Conservation (phyloP, 53 echinoderm and acorn worm species). For the Echinarachnius parma region DNA sequence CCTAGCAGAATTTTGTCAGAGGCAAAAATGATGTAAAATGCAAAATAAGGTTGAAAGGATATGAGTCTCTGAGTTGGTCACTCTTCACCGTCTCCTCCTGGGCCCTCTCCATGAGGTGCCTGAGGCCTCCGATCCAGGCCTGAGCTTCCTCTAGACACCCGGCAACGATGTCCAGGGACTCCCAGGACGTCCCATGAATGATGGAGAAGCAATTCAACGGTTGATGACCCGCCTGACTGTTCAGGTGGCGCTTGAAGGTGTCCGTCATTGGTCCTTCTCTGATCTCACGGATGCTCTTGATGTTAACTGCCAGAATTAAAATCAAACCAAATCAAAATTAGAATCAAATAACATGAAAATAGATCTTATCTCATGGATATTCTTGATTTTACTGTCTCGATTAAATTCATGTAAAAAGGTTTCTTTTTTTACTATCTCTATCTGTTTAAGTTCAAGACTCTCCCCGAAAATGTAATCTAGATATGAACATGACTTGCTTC, state of each 20-base stretch:
- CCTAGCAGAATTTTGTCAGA: too few species aligned
- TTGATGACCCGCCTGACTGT: constrained; percentile 52
- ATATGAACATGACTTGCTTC: too few species aligned
- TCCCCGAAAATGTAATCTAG: too few species aligned
- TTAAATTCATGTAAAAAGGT: too few species aligned
- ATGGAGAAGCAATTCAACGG: constrained; percentile 77
- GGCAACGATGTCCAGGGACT: constrained; percentile 78
- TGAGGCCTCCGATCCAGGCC: constrained; percentile 77
- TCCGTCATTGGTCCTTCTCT: constrained; percentile 85
- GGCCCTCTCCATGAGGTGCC: constrained; percentile 71
- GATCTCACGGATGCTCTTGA: constrained; percentile 82
- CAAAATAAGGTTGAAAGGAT: constrained; percentile 66
- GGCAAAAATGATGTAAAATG: background rate
- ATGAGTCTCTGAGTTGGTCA: constrained; percentile 77
- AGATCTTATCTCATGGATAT: too few species aligned
- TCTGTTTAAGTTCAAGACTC: too few species aligned
- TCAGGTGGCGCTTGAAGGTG: constrained; percentile 67
- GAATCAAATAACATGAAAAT: too few species aligned
- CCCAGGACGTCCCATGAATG: constrained; percentile 89
- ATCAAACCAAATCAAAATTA: too few species aligned
- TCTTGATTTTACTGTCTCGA: too few species aligned
- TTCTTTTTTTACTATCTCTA: too few species aligned
- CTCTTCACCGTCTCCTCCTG: constrained; percentile 58
- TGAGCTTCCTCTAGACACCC: constrained; percentile 66
- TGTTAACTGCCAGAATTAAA: constrained; percentile 76